Evolutionary conservation across 2,113 vertebrate species (phyloP).

Genomic region (Galemys pyrenaicus): DNA sequence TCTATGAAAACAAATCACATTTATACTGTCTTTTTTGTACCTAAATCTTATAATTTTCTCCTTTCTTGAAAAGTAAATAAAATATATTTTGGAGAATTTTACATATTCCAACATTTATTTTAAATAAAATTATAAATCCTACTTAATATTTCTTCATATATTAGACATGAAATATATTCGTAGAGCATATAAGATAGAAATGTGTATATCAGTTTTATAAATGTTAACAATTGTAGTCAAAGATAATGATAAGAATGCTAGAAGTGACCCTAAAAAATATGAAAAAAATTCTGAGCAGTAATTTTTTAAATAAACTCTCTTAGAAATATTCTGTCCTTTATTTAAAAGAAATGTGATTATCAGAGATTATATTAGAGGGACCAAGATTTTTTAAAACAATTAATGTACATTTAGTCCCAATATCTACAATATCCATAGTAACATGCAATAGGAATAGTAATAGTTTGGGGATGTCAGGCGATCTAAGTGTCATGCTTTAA

Average conservation of each 20-base stretch:
- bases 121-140: constrained; percentile 45
- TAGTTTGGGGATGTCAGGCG: background rate
- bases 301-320: constrained; percentile 9
- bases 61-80: constrained; percentile 2
- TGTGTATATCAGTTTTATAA: background rate
- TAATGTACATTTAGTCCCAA: background rate
- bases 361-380: background rate
- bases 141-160: constrained; percentile 2
- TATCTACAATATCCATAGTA: background rate
- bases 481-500: background rate
- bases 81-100: background rate
- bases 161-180: background rate
- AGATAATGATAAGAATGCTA: background rate
- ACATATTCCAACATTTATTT: background rate
- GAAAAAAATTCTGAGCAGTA: background rate
- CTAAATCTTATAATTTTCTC: constrained; percentile 20
- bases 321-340: background rate
- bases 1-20: constrained; percentile 36
- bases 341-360: background rate
- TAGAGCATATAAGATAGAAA: background rate
- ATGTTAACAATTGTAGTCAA: background rate
- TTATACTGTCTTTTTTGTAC: background rate
- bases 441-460: background rate
- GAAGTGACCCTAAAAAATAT: background rate
- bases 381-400: background rate